Evolutionary conservation across 2,113 vertebrate species (phyloP).

Genomic region (Campylomormyrus numenius): DNA sequence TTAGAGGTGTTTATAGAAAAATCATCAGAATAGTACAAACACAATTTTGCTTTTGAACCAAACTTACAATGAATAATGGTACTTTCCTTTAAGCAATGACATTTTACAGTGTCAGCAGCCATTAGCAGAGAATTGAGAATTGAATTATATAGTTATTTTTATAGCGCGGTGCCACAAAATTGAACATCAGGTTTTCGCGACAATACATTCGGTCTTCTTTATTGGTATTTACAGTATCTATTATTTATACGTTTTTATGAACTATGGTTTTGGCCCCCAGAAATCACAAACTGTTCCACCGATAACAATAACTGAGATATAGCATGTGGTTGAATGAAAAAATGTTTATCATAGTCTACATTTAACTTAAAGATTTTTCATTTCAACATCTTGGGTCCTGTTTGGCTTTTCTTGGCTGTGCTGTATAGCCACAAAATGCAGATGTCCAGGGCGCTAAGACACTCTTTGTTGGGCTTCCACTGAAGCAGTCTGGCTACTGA

Average conservation of each 20-base stretch:
- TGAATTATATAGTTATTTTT: neutral
- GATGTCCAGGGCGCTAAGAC: neutral
- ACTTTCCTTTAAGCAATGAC: slow-evolving; percentile 4
- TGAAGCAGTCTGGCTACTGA: neutral
- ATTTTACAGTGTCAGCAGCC: neutral
- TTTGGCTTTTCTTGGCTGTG: neutral
- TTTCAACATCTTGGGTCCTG: neutral
- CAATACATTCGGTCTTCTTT: neutral
- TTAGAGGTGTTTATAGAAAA: neutral
- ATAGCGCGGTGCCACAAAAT: neutral
- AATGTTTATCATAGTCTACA: neutral
- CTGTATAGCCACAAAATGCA: neutral
- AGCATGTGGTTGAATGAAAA: neutral
- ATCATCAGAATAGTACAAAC: neutral
- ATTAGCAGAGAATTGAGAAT: slow-evolving; percentile 2
- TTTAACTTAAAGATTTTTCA: neutral
- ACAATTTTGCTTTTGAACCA: neutral
- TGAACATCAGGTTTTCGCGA: neutral
- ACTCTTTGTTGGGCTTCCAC: neutral
- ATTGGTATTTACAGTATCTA: slow-evolving; percentile 7
- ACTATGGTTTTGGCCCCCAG: neutral
- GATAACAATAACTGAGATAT: neutral
- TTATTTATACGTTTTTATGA: neutral
- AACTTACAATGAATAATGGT: neutral
- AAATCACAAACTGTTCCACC: neutral